These are phyloP conservation scores for Capitulum mitella DNA, from an alignment of 2,888 invertebrate species.

Conservation along the genomic window DNA sequence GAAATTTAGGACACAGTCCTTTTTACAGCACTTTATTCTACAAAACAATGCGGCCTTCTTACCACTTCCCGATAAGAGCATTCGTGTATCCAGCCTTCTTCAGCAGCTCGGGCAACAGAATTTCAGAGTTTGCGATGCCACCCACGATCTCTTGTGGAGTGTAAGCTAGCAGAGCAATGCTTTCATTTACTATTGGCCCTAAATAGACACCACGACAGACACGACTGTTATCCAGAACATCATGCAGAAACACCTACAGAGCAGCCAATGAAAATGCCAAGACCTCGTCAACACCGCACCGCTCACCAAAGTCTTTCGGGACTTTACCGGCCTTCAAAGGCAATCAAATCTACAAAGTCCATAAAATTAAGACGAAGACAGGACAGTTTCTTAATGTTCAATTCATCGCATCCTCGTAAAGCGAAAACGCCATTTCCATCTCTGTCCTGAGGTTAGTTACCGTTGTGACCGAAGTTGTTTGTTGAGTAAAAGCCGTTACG, in stretches of 20 bases:
- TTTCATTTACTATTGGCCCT: neutral
- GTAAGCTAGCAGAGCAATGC: slow-evolving; percentile 39
- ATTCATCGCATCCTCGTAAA: too few relatives aligned
- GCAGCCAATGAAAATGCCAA: too few relatives aligned
- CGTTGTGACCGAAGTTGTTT: slow-evolving; percentile 45
- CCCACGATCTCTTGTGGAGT: slow-evolving; percentile 46
- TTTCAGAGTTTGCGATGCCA: slow-evolving; percentile 44
- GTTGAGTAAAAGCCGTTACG: slow-evolving; percentile 47
- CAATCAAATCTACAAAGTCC: too few relatives aligned
- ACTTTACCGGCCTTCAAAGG: too few relatives aligned
- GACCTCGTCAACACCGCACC: too few relatives aligned
- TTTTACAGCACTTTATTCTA: too few relatives aligned
- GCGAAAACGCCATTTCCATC: neutral
- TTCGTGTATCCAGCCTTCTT: slow-evolving; percentile 43
- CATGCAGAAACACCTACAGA: too few relatives aligned
- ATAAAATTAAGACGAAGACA: too few relatives aligned
- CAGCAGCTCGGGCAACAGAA: slow-evolving; percentile 44
- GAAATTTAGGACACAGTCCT: too few relatives aligned
- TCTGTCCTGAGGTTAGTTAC: slow-evolving; percentile 38
- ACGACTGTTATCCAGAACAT: neutral
- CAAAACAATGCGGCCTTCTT: too few relatives aligned
- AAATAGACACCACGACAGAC: neutral
- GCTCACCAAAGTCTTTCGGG: too few relatives aligned
- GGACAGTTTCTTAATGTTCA: too few relatives aligned
- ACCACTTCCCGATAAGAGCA: slow-evolving; percentile 48